phyloP scores from a whole-genome alignment of 2,113 vertebrate species.

The Otus sunia region DNA sequence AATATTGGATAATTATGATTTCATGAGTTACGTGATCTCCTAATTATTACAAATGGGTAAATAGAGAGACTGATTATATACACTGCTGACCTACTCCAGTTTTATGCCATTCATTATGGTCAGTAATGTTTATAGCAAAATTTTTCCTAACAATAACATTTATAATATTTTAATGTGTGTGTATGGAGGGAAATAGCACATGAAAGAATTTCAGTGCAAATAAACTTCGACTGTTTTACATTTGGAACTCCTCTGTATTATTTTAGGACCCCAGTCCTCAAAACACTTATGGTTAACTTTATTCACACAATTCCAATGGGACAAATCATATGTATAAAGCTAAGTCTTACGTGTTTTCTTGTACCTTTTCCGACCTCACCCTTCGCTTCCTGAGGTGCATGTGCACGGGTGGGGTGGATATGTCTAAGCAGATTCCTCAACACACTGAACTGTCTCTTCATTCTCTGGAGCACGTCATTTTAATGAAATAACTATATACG shows the following conservation, averaged over 20 bases:
- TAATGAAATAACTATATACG: background rate
- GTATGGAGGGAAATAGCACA: slow-evolving; percentile 33
- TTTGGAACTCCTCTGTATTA: slow-evolving; percentile 36
- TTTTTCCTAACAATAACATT: slow-evolving; percentile 60
- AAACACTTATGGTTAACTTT: slow-evolving; percentile 47
- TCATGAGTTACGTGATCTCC: slow-evolving; percentile 18
- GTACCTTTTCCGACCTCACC: background rate
- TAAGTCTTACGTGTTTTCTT: background rate
- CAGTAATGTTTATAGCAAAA: slow-evolving; percentile 65
- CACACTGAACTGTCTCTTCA: background rate
- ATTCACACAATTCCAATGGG: slow-evolving; percentile 41
- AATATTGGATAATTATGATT: slow-evolving; percentile 47
- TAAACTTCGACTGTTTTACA: background rate
- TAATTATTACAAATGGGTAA: slow-evolving; percentile 51
- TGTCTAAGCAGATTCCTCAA: background rate
- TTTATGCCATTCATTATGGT: slow-evolving; percentile 55
- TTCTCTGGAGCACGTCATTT: background rate
- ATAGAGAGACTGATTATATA: slow-evolving; percentile 67
- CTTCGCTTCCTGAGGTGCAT: background rate
- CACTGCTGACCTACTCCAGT: slow-evolving; percentile 33
- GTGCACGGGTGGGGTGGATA: background rate
- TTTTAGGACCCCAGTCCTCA: slow-evolving; percentile 41
- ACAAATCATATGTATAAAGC: background rate
- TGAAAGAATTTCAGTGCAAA: slow-evolving; percentile 55
- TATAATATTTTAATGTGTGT: slow-evolving; percentile 55